Evolutionary conservation across 2,888 invertebrate species (phyloP).

Genomic region (Camptogramma bilineatum): DNA sequence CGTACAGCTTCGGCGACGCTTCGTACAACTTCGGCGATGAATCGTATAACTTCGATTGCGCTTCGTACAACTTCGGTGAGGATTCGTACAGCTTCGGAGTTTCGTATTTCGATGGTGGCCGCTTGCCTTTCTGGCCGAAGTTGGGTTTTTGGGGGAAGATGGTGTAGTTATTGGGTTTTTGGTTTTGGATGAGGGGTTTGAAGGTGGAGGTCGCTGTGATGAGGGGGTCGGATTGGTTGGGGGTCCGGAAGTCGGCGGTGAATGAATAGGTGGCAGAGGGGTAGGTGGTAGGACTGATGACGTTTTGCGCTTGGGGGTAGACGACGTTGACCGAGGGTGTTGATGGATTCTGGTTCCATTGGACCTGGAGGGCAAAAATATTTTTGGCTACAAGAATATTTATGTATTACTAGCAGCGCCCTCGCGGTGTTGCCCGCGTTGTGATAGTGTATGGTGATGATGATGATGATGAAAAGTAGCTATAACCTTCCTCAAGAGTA

Average conservation of each 20-base stretch:
- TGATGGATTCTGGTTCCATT: conserved; percentile 89
- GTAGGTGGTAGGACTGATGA: conserved; percentile 88
- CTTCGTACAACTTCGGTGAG: conserved; percentile 60
- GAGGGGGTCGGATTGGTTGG: conserved; percentile 84
- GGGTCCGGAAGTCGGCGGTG: conserved; percentile 92
- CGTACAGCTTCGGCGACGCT: conserved; percentile 18
- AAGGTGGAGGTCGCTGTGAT: conserved; percentile 84
- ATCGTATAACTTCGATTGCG: conserved; percentile 25
- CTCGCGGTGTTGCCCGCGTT: no score
- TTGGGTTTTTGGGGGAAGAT: conserved; percentile 78
- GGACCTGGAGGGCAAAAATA: conserved; percentile 80
- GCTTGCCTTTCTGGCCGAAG: conserved; percentile 70
- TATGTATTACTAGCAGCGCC: no score
- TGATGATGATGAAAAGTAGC: no score
- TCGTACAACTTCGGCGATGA: conserved; percentile 30
- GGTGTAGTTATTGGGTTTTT: conserved; percentile 73
- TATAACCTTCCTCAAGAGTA: no score
- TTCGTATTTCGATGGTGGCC: conserved; percentile 58
- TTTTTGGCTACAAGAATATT: not conserved
- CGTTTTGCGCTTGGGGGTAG: conserved; percentile 86
- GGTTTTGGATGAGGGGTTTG: conserved; percentile 83
- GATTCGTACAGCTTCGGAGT: conserved; percentile 20
- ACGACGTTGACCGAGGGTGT: conserved; percentile 87
- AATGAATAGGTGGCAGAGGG: conserved; percentile 92
- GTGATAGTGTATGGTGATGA: no score